phyloP scores from a whole-genome alignment of 2,797 vertebrate species.

The Schizopygopsis pylzovi region DNA sequence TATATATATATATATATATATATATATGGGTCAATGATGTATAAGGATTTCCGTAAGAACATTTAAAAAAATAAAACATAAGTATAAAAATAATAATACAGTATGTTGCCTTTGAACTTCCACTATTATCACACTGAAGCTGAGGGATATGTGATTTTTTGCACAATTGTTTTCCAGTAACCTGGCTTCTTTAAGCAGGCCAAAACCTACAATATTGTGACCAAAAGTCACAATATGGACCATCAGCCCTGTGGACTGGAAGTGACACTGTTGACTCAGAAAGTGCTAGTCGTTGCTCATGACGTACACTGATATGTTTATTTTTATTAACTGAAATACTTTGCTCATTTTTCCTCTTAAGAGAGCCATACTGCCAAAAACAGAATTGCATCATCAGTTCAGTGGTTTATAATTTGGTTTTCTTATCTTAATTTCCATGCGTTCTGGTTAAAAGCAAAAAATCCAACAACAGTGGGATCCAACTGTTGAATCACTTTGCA shows the following conservation, averaged over 20 bases:
- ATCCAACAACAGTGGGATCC: constrained; percentile 10
- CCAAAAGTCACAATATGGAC: constrained; percentile 12
- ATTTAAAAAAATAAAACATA: too few species aligned
- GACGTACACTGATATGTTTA: neutral
- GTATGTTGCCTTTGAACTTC: constrained; percentile 27
- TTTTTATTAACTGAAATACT: constrained; percentile 19
- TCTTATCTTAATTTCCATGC: constrained; percentile 9
- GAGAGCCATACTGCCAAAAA: neutral
- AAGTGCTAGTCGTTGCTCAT: constrained; percentile 29
- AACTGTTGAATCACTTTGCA: constrained; percentile 15
- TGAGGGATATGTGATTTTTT: constrained; percentile 23
- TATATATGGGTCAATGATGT: neutral
- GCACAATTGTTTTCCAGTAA: constrained; percentile 27
- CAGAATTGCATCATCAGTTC: neutral
- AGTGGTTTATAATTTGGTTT: constrained; percentile 26
- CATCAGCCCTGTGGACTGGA: constrained; percentile 14
- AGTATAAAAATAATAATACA: neutral
- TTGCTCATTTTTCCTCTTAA: neutral
- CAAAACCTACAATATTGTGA: neutral
- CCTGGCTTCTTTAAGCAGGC: neutral
- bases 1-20: neutral
- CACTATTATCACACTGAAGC: constrained; percentile 28
- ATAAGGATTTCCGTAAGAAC: too few species aligned
- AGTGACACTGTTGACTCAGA: constrained; percentile 44
- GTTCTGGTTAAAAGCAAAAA: constrained; percentile 26